Base-by-base conservation (phyloP, 2,113 vertebrate species). In the human (Homo sapiens) region DNA sequence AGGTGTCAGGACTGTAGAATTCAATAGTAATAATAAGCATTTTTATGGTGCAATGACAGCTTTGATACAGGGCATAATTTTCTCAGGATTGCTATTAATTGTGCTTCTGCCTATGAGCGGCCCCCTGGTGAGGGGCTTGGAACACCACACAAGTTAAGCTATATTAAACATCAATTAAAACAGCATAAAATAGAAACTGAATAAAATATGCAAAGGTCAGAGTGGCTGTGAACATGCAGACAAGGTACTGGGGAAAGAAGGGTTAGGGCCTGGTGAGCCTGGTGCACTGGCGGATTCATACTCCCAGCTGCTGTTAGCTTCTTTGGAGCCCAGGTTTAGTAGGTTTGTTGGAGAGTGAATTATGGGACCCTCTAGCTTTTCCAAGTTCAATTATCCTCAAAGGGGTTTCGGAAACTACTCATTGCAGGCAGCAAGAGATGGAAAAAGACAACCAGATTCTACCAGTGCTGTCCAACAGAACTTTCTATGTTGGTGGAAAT, bases 51-150 rank as follows among this genome's bases (percentile, higher is more conserved):
- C 97, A 95, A 96, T 97, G 97, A 97, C 98, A 98, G 61, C 94
- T 97, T 96, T 76, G 82, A 98, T 97, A 91, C 95, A 98, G 95
- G 97, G 94, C 97, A 97, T 97, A 97, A 98, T 98, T 97, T 98
- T 97, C 98, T 94, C 89, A 94, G 97, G 93, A 80, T 92, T 97
- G 94, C 91, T 98, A 95, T 97, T 98, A 98, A 98, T 97, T 97
- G 85, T 97, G 82, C 92, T 94, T 94, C 96, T 97, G 97, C 93
- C 85, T 98, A 30, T 90, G 93, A 97, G 79, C 48, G 45, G 97
- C 97, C 96, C 96, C 97, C 97, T 98, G 95, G 94, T 89, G 96
- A 98, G 97, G 97, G 98, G 88, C 95, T 97, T 96, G 95, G 97
- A 97, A 95, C 86, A 94, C 89, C 94, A 96, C 0, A 8, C 96